These are phyloP conservation scores for Mastomys natalensis DNA, from an alignment of 2,113 vertebrate species.

Conservation along the genomic window DNA sequence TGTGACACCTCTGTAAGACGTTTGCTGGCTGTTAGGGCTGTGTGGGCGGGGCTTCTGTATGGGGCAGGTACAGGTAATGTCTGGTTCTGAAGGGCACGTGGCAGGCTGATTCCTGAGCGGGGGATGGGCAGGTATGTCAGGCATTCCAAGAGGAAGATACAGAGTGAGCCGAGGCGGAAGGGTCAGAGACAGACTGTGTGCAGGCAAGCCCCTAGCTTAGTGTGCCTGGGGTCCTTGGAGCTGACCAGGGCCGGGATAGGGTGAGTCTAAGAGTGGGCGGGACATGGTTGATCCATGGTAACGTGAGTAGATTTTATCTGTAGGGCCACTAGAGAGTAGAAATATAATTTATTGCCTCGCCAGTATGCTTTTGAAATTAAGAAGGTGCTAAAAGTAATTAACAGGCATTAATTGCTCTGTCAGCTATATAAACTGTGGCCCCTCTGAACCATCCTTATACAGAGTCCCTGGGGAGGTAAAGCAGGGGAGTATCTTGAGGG, in stretches of 20 bases:
- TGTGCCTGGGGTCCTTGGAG: background rate
- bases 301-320: background rate
- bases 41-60: background rate
- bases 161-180: background rate
- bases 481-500: too few relatives aligned
- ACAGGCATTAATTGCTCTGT: background rate
- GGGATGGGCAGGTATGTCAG: background rate
- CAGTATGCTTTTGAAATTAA: background rate
- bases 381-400: background rate
- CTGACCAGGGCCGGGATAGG: accelerated
- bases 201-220: background rate
- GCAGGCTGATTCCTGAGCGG: background rate
- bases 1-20: background rate
- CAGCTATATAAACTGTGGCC: background rate
- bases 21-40: background rate
- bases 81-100: background rate
- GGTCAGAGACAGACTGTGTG: background rate
- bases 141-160: background rate
- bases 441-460: background rate
- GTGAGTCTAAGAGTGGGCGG: background rate
- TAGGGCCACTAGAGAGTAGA: background rate
- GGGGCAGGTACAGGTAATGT: accelerated
- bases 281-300: accelerated
- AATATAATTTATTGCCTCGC: background rate
- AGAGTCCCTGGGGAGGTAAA: background rate